Percentiles rank a stretch among this genome's conserved stretches.
These are phyloP conservation scores for Leptinotarsa rubiginosa DNA, from an alignment of 2,888 invertebrate species.

Conservation along the genomic window DNA sequence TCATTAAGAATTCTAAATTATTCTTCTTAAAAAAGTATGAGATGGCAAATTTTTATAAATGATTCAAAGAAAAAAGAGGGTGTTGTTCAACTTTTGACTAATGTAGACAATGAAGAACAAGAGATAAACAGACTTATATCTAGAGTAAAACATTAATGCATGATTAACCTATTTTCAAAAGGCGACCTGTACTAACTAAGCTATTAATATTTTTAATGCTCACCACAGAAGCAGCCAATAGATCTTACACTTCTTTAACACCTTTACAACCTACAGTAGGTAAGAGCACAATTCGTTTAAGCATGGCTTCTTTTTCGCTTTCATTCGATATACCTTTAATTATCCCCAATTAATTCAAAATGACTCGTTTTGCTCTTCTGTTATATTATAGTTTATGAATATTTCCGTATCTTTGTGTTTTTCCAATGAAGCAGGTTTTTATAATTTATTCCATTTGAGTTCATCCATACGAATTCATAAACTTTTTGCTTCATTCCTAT, in stretches of 20 bases:
- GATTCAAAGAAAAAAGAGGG: too few species aligned
- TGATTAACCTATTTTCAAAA: not conserved
- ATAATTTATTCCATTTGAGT: too few species aligned
- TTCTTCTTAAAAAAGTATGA: not conserved
- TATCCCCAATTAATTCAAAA: too few species aligned
- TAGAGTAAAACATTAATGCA: not conserved
- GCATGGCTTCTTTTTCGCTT: conserved; percentile 22
- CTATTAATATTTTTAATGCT: conserved; percentile 56
- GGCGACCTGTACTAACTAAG: conserved; percentile 35
- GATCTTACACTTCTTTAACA: conserved; percentile 71
- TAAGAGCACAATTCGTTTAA: conserved; percentile 60
- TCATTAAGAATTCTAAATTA: too few species aligned
- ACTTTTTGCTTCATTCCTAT: too few species aligned
- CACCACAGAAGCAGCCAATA: conserved; percentile 67
- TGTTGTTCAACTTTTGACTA: too few species aligned
- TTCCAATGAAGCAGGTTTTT: too few species aligned
- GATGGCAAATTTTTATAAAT: not conserved
- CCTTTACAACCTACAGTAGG: conserved; percentile 69
- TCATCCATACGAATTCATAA: too few species aligned
- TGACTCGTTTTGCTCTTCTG: too few species aligned
- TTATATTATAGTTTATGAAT: too few species aligned
- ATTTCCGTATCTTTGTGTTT: too few species aligned
- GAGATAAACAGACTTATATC: not conserved
- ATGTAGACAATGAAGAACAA: too few species aligned
- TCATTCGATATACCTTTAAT: not conserved